Conservation (phyloP, 2,888 invertebrate species). For the Alloscopus bannaensis region DNA sequence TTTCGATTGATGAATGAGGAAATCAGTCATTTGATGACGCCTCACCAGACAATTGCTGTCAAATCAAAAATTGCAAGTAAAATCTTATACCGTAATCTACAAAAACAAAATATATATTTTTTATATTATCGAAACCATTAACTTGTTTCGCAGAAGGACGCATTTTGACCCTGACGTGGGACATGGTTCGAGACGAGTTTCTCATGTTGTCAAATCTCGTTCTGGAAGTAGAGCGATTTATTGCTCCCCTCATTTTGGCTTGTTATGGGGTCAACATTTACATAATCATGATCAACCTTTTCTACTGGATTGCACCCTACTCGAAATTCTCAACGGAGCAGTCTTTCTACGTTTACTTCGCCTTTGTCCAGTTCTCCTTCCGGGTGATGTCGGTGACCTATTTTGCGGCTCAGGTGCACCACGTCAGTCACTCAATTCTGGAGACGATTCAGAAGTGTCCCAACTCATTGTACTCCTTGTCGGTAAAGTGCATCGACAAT, state of each 20-base stretch:
- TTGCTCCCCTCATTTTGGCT: slow-evolving; percentile 5
- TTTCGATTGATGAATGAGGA: slow-evolving; percentile 19
- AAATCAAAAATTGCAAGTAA: not conserved
- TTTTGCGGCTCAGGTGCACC: slow-evolving; percentile 41
- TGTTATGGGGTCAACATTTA: slow-evolving; percentile 23
- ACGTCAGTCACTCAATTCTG: slow-evolving; percentile 17
- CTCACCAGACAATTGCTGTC: not conserved
- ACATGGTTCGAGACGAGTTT: slow-evolving; percentile 8
- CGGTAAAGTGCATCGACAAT: too few relatives aligned
- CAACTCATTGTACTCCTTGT: slow-evolving; percentile 5
- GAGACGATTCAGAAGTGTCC: slow-evolving; percentile 3
- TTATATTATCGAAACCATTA: not conserved
- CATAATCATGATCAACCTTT: not conserved
- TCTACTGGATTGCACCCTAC: not conserved
- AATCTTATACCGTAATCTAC: not conserved
- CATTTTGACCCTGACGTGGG: not conserved
- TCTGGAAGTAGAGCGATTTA: not conserved
- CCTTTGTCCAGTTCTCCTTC: slow-evolving; percentile 29
- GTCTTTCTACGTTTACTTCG: slow-evolving; percentile 11
- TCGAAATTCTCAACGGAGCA: not conserved
- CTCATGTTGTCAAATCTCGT: not conserved
- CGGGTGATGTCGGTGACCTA: slow-evolving; percentile 22
- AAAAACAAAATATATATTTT: not conserved
- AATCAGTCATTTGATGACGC: slow-evolving; percentile 9
- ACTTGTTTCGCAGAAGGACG: not conserved